Conservation (phyloP, 2,888 invertebrate genomes). For the Eulithis testata region DNA sequence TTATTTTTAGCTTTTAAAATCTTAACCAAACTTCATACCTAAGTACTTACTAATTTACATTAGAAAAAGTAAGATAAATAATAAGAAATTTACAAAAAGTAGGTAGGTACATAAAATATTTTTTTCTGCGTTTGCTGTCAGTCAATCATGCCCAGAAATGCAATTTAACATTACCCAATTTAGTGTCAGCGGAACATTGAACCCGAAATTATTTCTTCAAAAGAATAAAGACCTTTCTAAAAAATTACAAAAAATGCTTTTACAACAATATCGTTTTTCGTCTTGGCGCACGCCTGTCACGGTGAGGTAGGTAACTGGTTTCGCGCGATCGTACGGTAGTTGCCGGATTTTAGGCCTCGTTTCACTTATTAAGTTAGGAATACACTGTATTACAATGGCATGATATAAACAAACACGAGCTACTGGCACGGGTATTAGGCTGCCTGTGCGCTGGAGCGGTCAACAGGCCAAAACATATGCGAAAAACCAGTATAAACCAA, state of each 20-base stretch:
- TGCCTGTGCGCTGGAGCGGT: neutral
- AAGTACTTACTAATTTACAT: no score
- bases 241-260: conserved; percentile 23
- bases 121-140: no score
- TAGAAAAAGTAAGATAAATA: no score
- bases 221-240: neutral
- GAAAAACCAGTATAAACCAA: no score
- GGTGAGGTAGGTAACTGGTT: conserved; percentile 52
- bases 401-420: neutral
- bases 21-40: no score
- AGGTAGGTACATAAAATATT: no score
- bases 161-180: no score
- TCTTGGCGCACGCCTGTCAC: conserved; percentile 38
- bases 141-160: no score
- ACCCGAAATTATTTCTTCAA: no score
- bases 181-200: no score
- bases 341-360: conserved; percentile 43
- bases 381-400: neutral
- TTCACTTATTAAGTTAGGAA: conserved; percentile 30
- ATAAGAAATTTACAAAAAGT: no score
- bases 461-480: neutral
- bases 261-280: conserved; percentile 31
- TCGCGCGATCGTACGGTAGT: conserved; percentile 39
- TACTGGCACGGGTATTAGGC: neutral
- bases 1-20: no score